Base-by-base conservation (phyloP, 1,140 invertebrate species). In the Bombus huntii region DNA sequence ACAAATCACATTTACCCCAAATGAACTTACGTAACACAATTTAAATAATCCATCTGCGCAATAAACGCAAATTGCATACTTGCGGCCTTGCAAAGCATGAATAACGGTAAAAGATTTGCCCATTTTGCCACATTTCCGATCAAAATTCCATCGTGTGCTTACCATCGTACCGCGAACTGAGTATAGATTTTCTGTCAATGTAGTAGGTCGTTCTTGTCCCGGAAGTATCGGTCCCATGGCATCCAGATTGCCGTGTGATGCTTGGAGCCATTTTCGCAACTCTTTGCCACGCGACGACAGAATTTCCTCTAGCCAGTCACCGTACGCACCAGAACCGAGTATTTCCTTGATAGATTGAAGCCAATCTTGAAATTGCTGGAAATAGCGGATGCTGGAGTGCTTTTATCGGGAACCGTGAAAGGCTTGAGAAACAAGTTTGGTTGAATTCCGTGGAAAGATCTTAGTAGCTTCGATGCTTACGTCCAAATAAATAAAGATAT, bases 361-460 rank as follows among this genome's bases (percentile, higher is more conserved):
- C 92, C 93, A 93, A 18, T 92, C 81, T 22, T 57, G 75, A 83
- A 93, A 93, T 87, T 87, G 88, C 92, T 93, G 44, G 28, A 86
- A 89, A 73, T 74, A 65, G 68, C 37, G 42, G 9, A n/a, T 37
- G 8, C 37, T 28, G 13, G 13, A 73, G 25, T 57, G 42, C 37
- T 77, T 78, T 78, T n/a, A 75, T 62, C 25, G 81, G 42, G 10
- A 12, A n/a, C 22, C 3, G 59, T 28, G 28, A 62, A 62, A 28
- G 12, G 28, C 59, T n/a, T n/a, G 8, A n/a, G 65, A 18, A 18
- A n/a, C 15, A 66, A 34, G 31, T 66, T 66, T 34, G 65, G 15
- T 34, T 22, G 59, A 62, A 28, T 28, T 53, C 18, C 18, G 6
- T 62, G 28, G 28, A 62, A n/a, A 62, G 3, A n/a, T 13, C 0